phyloP scores from a whole-genome alignment of 2,113 vertebrate genomes.

The Pterocles gutturalis region DNA sequence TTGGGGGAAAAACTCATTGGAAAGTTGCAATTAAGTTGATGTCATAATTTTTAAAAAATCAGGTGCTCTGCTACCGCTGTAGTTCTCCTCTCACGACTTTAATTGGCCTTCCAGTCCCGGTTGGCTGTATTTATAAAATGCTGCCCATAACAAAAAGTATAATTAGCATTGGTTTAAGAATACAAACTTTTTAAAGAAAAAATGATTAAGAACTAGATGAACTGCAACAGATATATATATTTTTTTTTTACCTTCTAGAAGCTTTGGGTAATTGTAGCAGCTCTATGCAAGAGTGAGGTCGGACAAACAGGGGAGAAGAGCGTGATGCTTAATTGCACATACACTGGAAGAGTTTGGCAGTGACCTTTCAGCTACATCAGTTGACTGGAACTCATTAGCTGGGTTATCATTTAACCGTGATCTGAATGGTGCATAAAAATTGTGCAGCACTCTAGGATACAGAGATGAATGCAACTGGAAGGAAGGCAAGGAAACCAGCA shows the following conservation, averaged over 20 bases:
- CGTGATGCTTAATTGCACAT: background rate
- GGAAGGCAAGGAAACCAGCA: background rate
- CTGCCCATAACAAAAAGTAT: background rate
- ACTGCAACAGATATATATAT: background rate
- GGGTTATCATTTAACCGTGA: background rate
- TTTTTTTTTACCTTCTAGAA: background rate
- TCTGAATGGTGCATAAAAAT: background rate
- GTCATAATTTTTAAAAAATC: background rate
- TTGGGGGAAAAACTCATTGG: background rate
- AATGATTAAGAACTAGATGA: background rate
- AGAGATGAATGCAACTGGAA: fast-evolving
- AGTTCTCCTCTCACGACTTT: background rate
- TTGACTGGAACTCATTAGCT: background rate
- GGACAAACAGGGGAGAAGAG: background rate
- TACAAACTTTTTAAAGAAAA: background rate
- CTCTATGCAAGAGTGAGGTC: background rate
- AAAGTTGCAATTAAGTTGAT: constrained; percentile 47
- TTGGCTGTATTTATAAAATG: background rate
- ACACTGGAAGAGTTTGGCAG: background rate
- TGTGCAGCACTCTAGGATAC: background rate
- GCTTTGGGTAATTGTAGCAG: background rate
- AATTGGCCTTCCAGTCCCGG: constrained; percentile 13
- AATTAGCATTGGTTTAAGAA: background rate
- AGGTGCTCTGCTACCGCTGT: background rate
- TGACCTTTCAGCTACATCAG: background rate